Base-by-base conservation (phyloP, 1,140 invertebrate species). In the Apis laboriosa region DNA sequence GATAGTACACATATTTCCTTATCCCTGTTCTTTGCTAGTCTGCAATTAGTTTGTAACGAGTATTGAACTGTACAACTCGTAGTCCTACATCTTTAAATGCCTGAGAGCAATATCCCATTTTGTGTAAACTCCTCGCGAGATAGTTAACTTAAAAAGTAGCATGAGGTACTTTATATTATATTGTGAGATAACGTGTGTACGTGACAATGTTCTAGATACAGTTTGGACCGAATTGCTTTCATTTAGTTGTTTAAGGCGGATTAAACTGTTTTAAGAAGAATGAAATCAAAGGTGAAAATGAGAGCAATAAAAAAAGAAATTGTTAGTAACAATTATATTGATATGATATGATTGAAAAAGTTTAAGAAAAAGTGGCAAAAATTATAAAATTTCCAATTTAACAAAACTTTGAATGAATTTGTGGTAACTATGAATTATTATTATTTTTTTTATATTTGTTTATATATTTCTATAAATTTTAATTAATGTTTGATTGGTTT, bases 11-110 rank as follows among this genome's bases (percentile, higher is more conserved):
- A 51, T 51, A 24, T 13, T 58, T 51, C n/a, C 17, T 67, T 13
- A 12, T 28, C 74, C 86, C 53, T 51, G 66, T 83, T 80, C 74
- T 86, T 73, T 87, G 73, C 86, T 87, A 87, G 86, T 87, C 85
- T 21, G 63, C 82, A 80, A 86, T 87, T 87, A 87, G 77, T 84
- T 87, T 61, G 70, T 86, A 86, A 86, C 71, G 73, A 51, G 61
- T 83, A 66, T 86, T 75, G 64, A 87, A 53, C 66, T 63, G 74
- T 68, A 79, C 71, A 67, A 66, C 71, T 61, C 43, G 17, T 87
- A 84, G 68, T 86, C 63, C 28, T 84, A 85, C 77, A 84, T 84
- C 61, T 63, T 84, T 73, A 55, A 81, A 68, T 60, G 74, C 63
- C 53, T 87, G 63, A 86, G 11, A 80, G 77, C 66, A 77, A 76